Base-by-base conservation (phyloP, 2,797 vertebrate species). In the Syncerus caffer region DNA sequence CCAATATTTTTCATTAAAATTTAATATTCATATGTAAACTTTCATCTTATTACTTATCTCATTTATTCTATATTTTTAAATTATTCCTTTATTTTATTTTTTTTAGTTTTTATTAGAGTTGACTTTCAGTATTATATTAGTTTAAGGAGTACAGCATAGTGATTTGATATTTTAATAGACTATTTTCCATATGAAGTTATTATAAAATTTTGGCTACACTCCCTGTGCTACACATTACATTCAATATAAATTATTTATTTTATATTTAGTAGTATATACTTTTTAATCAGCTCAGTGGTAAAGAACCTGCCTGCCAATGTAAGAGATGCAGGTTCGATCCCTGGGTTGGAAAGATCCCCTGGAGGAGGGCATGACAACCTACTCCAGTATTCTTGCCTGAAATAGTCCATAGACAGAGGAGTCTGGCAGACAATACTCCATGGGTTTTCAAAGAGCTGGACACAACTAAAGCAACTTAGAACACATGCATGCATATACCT, bases 401-500 rank as follows among this genome's bases (percentile, higher is more conserved):
- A 67, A 67, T 21, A 34, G 67, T 19, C 64, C n/a, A 34, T 34
- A 34, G 64, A 11, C 17, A 11, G 64, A 34, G 64, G n/a, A 21
- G n/a, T 5, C 64, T 67, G 17, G 17, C n/a, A 67, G n/a, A 17
- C 17, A 21, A 21, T 3, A n/a, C 16, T 67, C n/a, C 2, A 21
- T 67, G n/a, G 64, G 64, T 11, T 67, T 0, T 0, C 64, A 67
- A 34, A 34, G 9, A 67, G 64, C n/a, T 17, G 9, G 64, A 34
- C 17, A 34, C 64, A 11, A 67, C n/a, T 67, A 19, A 67, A 67
- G 64, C 4, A 10, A 34, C 64, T 67, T n/a, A 21, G n/a, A 11
- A 67, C 31, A 34, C 9, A 67, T 5, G 4, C 64, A 67, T 2
- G 1, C 64, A 29, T 47, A 16, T 47, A 47, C 2, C 15, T 47